A percentile compares a stretch with the other conserved stretches of the same genome.
These are phyloP conservation scores for Odocoileus virginianus DNA, from an alignment of 2,113 vertebrate genomes.

Conservation along the genomic window DNA sequence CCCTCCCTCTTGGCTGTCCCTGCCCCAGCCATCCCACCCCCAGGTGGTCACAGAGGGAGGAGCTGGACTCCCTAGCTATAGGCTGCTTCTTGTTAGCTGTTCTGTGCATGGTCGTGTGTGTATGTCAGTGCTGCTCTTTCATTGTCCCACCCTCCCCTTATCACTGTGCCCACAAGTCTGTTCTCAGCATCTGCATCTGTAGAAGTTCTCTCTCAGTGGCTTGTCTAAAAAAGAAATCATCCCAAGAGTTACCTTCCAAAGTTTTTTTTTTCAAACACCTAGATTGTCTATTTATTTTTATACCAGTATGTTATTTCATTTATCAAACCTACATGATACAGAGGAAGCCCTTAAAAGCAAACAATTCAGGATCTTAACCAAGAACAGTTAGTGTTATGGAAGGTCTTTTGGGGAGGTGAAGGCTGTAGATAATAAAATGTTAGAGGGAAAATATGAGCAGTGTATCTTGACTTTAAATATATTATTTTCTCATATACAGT, in stretches of 20 bases:
- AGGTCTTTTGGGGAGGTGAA: neutral
- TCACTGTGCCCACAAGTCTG: neutral
- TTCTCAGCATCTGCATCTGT: neutral
- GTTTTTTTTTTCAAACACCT: neutral
- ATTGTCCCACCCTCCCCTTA: neutral
- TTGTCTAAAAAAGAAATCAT: neutral
- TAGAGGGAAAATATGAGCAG: constrained; percentile 1
- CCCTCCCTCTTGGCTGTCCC: neutral
- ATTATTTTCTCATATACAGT: neutral
- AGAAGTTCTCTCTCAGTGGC: neutral
- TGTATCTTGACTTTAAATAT: neutral
- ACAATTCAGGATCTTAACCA: neutral
- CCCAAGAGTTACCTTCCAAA: neutral
- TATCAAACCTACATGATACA: neutral
- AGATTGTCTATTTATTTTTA: neutral
- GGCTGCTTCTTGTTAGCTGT: neutral
- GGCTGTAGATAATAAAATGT: neutral
- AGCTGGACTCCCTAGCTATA: neutral
- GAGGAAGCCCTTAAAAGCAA: neutral
- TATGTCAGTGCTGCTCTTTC: neutral
- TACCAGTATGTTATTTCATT: neutral
- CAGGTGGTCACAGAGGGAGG: neutral
- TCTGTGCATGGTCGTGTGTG: rapidly evolving
- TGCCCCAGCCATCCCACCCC: neutral
- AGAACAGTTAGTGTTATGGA: neutral